Evolutionary conservation across 2,888 invertebrate species (phyloP).

Genomic region (Schizotus pectinicornis): DNA sequence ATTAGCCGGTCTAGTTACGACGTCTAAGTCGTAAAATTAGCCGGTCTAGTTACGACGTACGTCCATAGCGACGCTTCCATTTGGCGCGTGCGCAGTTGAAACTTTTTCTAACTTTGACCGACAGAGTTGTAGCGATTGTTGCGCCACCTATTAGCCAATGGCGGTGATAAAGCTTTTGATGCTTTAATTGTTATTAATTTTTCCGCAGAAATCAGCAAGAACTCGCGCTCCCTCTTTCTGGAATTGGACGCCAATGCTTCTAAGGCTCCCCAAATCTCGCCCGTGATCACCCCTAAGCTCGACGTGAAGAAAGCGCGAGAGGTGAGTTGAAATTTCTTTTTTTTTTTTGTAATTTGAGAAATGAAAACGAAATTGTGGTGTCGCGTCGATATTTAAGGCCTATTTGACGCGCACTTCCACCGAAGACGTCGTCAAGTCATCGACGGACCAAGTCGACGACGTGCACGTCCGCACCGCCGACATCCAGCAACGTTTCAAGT

Average conservation of each 20-base stretch:
- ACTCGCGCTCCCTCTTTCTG: constrained; percentile 84
- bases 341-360: constrained; percentile 11
- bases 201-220: constrained; percentile 78
- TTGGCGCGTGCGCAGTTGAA: too few species aligned
- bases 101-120: too few species aligned
- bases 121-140: background rate
- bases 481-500: constrained; percentile 85
- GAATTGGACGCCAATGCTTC: constrained; percentile 81
- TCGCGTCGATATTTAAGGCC: constrained; percentile 50
- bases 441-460: constrained; percentile 72
- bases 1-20: too few species aligned
- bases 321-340: constrained; percentile 52
- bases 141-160: background rate
- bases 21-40: too few species aligned
- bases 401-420: constrained; percentile 62
- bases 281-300: constrained; percentile 64
- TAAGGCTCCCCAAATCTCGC: constrained; percentile 68
- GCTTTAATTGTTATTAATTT: constrained; percentile 10
- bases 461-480: constrained; percentile 83
- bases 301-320: constrained; percentile 66
- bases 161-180: background rate
- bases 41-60: too few species aligned
- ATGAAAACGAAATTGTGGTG: background rate
- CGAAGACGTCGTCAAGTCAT: constrained; percentile 77
- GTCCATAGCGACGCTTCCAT: too few species aligned